Evolutionary conservation across 2,113 vertebrate species (phyloP), one percentile per base, ranked within the genome.

Genomic region (Hyperoodon ampullatus): DNA sequence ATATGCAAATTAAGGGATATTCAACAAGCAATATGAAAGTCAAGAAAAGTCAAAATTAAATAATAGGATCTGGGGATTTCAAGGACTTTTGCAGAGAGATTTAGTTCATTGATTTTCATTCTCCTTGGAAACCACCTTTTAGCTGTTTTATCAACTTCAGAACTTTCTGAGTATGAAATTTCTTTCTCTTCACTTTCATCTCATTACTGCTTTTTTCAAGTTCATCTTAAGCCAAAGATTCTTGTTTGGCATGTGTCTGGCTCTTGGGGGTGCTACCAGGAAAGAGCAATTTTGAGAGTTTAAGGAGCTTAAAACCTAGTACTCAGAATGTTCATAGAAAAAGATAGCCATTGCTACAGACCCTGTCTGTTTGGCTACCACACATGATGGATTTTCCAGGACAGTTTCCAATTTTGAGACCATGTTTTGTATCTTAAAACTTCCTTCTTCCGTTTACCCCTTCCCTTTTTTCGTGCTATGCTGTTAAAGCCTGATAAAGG

Each of bases 31-130:
- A 75, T 65, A 30, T 94, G 65, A 93, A 94, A 91, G 24, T 14
- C 26, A 86, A 71, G 26, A 53, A 94, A 44, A 70, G 53, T 75
- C 8, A 90, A 70, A 94, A 82, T 78, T 3, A 94, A 96, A 12
- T 42, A 68, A 19, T 44, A 53, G 60, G 26, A 71, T 2, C 24
- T 35, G n/a, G 53, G 28, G 8, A 61, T 80, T 83, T 90, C 70
- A 80, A 87, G 14, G 35, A 65, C n/a, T 77, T 94, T 60, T 30
- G 74, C 9, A 83, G 39, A 83, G 44, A 93, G 24, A 35, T 61
- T 86, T 66, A 80, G 39, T 42, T 92, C 14, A 61, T 84, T 86
- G 71, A 72, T 96, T 88, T 97, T 87, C 26, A 81, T 87, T 92
- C 44, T 26, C 42, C 33, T 65, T 50, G 35, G 35, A 33, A 58